Base-by-base conservation (phyloP, 37 sponge, comb jelly and placozoan species). In the Oopsacas minuta region DNA sequence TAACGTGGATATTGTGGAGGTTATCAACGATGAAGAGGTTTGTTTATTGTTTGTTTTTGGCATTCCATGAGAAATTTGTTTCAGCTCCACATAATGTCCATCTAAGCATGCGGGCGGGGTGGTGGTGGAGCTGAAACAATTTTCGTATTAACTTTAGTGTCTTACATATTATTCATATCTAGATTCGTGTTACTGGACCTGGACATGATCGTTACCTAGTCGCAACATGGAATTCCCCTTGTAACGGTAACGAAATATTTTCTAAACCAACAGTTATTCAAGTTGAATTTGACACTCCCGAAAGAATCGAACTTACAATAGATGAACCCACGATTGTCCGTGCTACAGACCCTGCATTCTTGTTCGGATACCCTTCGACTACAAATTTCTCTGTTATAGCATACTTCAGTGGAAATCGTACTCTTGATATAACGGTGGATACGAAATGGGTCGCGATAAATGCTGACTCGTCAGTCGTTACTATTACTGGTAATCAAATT, bases 181-280 rank as follows among this genome's bases (percentile, higher is more conserved):
- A 61, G 75, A 12, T 61, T 61, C 75, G 75, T 12, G 22, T 61
- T 20, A 61, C 75, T 61, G 75, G 75, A n/a, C 75, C 75, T 7
- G 75, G 75, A 12, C 75, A 61, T n/a, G 20, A 10, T 12, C 75
- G 75, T n/a, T 61, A 61, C 75, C 75, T 61, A 61, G 22, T 61
- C 7, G 75, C 75, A 10, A 61, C 75, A 61, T 61, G 75, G 75
- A 61, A 61, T 20, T 61, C 75, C 28, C 75, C 75, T n/a, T 61
- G 75, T n/a, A 34, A 61, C 75, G 30, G 28, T 34, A 61, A 25
- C 5, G 28, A 25, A n/a, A 10, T 61, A 10, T 61, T 25, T n/a
- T 20, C 30, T 32, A 61, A 61, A 34, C 32, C 22, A 61, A 61
- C 75, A 32, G 75, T 61, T 34, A 34, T 61, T 5, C 75, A n/a